phyloP scores from a whole-genome alignment of 2,113 vertebrate genomes.

The Cavia aperea region DNA sequence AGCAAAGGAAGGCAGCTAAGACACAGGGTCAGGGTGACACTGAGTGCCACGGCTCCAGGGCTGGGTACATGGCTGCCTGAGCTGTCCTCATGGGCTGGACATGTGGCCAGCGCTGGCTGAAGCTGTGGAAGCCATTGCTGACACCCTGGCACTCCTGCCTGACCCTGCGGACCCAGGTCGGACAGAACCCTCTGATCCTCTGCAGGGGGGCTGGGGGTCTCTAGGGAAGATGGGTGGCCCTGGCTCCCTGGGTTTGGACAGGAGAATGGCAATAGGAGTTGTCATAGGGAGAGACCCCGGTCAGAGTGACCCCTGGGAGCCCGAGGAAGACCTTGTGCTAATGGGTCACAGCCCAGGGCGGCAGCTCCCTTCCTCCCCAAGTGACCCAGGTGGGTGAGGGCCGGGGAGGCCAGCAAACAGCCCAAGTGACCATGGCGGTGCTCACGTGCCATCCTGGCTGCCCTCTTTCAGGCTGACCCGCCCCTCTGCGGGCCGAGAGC shows the following conservation, averaged over 20 bases:
- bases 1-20: background rate
- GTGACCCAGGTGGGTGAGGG: background rate
- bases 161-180: background rate
- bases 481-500: background rate
- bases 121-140: fast-evolving
- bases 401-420: fast-evolving
- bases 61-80: too few relatives aligned
- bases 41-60: background rate
- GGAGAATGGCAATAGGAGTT: fast-evolving
- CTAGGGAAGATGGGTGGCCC: background rate
- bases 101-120: fast-evolving
- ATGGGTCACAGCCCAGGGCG: fast-evolving
- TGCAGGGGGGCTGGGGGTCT: background rate
- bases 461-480: background rate
- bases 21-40: background rate
- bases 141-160: fast-evolving
- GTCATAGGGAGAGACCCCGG: background rate
- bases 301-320: background rate
- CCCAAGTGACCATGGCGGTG: background rate
- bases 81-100: fast-evolving
- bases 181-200: background rate
- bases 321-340: background rate
- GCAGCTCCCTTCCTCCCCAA: background rate
- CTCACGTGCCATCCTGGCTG: too few relatives aligned
- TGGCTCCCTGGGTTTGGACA: background rate